Conservation (phyloP, 2,888 invertebrate species). For the Poecilobothrus nobilitatus region DNA sequence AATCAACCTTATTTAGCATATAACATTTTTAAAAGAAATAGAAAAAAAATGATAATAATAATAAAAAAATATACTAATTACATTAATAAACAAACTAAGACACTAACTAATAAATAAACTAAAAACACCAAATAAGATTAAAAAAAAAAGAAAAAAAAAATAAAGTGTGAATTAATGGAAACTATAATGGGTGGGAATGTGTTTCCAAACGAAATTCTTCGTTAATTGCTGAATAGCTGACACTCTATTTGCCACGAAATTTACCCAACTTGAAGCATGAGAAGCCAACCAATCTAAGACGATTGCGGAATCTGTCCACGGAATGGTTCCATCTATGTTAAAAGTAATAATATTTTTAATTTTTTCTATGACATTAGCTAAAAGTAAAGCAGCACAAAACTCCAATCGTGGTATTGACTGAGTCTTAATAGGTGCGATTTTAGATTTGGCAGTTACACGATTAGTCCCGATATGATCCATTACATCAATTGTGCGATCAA, state of each 20-base stretch:
- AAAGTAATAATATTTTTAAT: too few relatives aligned
- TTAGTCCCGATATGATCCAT: neutral
- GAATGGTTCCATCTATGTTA: neutral
- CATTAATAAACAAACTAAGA: too few relatives aligned
- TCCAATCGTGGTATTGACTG: neutral
- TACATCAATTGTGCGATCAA: neutral
- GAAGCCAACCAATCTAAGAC: slow-evolving; percentile 21
- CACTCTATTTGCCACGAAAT: slow-evolving; percentile 21
- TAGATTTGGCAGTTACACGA: neutral
- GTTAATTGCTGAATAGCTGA: neutral
- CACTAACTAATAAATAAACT: too few relatives aligned
- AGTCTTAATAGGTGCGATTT: neutral
- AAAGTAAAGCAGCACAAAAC: neutral
- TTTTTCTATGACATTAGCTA: too few relatives aligned
- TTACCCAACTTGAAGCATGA: slow-evolving; percentile 15
- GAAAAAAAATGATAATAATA: too few relatives aligned
- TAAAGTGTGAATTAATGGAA: too few relatives aligned
- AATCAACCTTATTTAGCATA: too few relatives aligned
- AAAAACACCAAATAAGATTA: too few relatives aligned
- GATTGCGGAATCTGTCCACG: slow-evolving; percentile 13
- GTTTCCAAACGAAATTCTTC: slow-evolving; percentile 24
- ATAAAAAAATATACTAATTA: too few relatives aligned
- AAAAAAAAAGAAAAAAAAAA: too few relatives aligned
- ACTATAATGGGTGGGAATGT: slow-evolving; percentile 24
- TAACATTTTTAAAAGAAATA: too few relatives aligned